phyloP scores from a whole-genome alignment of 1,140 invertebrate genomes.

The Scaptomyza graminum region DNA sequence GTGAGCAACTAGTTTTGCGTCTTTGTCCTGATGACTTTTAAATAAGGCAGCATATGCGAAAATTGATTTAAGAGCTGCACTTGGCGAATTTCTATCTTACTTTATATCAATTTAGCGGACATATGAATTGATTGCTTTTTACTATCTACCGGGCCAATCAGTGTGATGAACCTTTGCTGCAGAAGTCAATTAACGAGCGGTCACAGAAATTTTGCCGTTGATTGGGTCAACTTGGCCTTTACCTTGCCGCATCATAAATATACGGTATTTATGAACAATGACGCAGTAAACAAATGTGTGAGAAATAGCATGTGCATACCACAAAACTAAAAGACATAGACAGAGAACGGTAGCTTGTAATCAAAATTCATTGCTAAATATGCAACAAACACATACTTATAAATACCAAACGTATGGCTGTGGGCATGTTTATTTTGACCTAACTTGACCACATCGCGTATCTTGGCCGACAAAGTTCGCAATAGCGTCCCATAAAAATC shows the following conservation, averaged over 20 bases:
- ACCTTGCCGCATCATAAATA: constrained; percentile 41
- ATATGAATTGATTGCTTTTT: constrained; percentile 12
- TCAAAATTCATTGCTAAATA: constrained; percentile 45
- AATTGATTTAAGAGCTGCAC: too few species aligned
- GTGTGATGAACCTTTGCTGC: constrained; percentile 13
- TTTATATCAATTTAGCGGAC: neutral
- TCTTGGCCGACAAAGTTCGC: constrained; percentile 44
- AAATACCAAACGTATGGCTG: neutral
- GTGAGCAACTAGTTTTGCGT: neutral
- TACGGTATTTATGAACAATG: constrained; percentile 67
- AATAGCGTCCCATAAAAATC: too few species aligned
- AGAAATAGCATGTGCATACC: constrained; percentile 3
- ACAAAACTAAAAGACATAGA: neutral
- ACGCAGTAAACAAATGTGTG: constrained; percentile 41
- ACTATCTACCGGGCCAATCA: constrained; percentile 16
- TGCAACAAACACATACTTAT: constrained; percentile 7
- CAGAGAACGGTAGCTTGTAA: constrained; percentile 1
- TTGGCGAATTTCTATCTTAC: too few species aligned
- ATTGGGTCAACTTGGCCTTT: constrained; percentile 47
- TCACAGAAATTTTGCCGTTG: constrained; percentile 23
- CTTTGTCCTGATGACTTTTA: constrained; percentile 27
- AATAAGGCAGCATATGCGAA: constrained; percentile 13
- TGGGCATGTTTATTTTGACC: too few species aligned
- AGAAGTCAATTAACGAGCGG: constrained; percentile 39
- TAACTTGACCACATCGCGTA: constrained; percentile 33